Base-by-base conservation (phyloP, 2,888 invertebrate species). In the Drosophila fungiperda region DNA sequence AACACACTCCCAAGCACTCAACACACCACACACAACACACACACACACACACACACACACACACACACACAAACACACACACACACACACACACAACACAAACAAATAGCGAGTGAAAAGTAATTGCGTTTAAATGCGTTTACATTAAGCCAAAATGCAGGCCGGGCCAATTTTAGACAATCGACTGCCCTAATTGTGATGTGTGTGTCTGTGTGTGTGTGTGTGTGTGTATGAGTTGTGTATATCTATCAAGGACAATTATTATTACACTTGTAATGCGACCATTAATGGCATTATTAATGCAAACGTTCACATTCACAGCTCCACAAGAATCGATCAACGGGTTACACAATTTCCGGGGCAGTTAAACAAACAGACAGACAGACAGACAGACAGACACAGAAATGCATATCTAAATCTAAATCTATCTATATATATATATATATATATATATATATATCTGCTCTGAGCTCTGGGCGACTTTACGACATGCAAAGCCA, bases 71-170 rank as follows among this genome's bases (percentile, higher is more conserved):
- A 60, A 36, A 36, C 36, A 17, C 38, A 38, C 29, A 29, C 6
- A 61, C 62, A 60, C 40, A 49, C 49, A 60, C 23, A 59, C 48
- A 50, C 38, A 57, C 59, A 57, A 50, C 40, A 35, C 42, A 32
- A 52, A 60, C 40, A 8, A 32, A 67, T 59, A 64, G 53, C 58
- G 54, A 81, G 88, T 87, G 89, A 87, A 89, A 89, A 89, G 87
- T 87, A 87, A 89, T 89, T 89, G 87, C 79, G 87, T 89, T 87
- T 85, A 89, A 87, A 87, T 86, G 89, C 89, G 88, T 87, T 89
- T 76, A 87, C 87, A 87, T 87, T 87, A 87, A 80, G 86, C 82
- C 85, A 72, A 84, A 84, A 82, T 84, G 89, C 84, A 89, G 67
- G 61, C 64, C 26, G 45, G 33, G 59, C 55, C 75, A 59, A 45